Base-by-base conservation (phyloP, 2,797 vertebrate genomes). In the Catostomus latipinnis region DNA sequence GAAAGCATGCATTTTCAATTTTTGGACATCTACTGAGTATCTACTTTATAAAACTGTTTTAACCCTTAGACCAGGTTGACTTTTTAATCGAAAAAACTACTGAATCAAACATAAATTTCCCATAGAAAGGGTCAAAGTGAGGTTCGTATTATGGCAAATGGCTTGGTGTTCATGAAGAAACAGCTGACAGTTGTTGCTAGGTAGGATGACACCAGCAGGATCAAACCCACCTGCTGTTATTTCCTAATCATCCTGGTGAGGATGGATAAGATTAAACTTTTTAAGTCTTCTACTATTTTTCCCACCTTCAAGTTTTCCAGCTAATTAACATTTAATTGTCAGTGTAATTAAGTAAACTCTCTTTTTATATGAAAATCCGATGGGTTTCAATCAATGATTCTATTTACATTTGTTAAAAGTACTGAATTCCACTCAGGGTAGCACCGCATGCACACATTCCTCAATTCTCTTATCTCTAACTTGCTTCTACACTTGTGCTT, bases 401-500 rank as follows among this genome's bases (percentile, higher is more conserved):
- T 57, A 62, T 65, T 34, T 7, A 63, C 1, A 10, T 49, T 14
- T 57, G 22, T 62, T 71, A 6, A 5, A 54, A 45, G 75, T 63
- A 10, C 65, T 6, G 48, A 22, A 69, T 65, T 60, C 45, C 9
- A 49, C 61, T 56, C 58, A 56, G 66, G 82, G 46, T 49, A 81
- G 72, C 52, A 71, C 66, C 76, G 80, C 45, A 71, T 48, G 45
- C 76, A 79, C 82, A 45, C 70, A 69, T 80, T 82, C 68, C 77
- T 82, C 54, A 78, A 54, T 57, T 76, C 80, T 81, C 77, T 18
- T 53, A 54, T 74, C 78, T 82, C 80, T 71, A 68, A 74, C 62
- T 78, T 48, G 52, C 60, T 65, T 60, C 71, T 77, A 45, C 73
- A 79, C 57, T 75, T 71, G 18, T 16, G 68, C 87, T 89, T 91